Base-by-base conservation (phyloP, 1,140 invertebrate species). In the Thalassaphorura encarpata region DNA sequence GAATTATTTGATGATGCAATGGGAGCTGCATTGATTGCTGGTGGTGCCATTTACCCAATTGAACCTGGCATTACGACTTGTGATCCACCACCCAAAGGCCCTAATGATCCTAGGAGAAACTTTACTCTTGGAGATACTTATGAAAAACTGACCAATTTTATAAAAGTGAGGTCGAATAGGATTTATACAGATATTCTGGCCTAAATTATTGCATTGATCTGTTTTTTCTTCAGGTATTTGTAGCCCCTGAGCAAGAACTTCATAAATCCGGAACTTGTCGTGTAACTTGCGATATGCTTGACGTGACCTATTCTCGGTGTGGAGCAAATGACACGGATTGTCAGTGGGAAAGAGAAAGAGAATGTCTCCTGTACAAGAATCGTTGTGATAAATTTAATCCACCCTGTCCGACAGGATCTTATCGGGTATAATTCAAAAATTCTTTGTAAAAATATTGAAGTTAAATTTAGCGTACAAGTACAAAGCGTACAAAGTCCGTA, bases 201-300 rank as follows among this genome's bases (percentile, higher is more conserved):
- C n/a, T n/a, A n/a, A n/a, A n/a, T n/a, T n/a, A n/a, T n/a, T n/a
- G n/a, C n/a, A n/a, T n/a, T n/a, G n/a, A n/a, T n/a, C n/a, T n/a
- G n/a, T n/a, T n/a, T n/a, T n/a, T n/a, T n/a, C n/a, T n/a, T n/a
- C n/a, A n/a, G n/a, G n/a, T n/a, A n/a, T 56, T 56, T 43, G 48
- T 56, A 2, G 46, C 54, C 13, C 46, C 31, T 3, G 47, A 56
- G 24, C 46, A 50, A 28, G 8, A 31, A 24, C 29, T 56, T 5
- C 54, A 56, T 26, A 56, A 51, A 26, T 53, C 47, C 50, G 54
- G 54, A 27, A 56, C 52, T n/a, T 56, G 54, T 27, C 52, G 33
- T 23, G 29, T 41, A n/a, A 50, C 54, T n/a, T 56, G 54, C 36
- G 54, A 56, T 43, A 13, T 56, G 11, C 18, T 56, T 4, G 54